Evolutionary conservation across 2,113 vertebrate species (phyloP).

Genomic region (Cinclus mexicanus): DNA sequence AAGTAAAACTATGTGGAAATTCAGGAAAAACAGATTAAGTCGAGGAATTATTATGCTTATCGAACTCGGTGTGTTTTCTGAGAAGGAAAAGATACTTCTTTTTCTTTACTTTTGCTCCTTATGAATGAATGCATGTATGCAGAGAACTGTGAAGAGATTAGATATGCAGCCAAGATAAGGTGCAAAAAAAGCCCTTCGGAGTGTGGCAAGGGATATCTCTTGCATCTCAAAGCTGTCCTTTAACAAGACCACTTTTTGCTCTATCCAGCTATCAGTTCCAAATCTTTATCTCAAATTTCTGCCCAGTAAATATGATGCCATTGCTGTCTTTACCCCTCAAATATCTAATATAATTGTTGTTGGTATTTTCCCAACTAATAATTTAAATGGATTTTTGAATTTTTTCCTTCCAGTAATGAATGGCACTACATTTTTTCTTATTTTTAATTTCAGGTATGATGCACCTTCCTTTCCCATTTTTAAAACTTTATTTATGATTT

Average conservation of each 20-base stretch:
- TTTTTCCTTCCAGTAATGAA: slow-evolving; percentile 5
- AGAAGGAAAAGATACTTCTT: not conserved
- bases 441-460: slow-evolving; percentile 53
- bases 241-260: not conserved
- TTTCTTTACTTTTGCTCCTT: not conserved
- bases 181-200: not conserved
- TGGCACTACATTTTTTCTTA: not conserved
- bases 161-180: not conserved
- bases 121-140: not conserved
- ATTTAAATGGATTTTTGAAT: not conserved
- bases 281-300: not conserved
- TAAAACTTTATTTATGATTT: slow-evolving; percentile 67
- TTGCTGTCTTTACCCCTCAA: not conserved
- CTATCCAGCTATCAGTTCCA: not conserved
- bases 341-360: not conserved
- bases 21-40: not conserved
- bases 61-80: not conserved
- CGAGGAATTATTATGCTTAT: not conserved
- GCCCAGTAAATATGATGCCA: not conserved
- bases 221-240: not conserved
- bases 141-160: not conserved
- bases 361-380: not conserved
- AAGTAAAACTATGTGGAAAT: not conserved
- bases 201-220: not conserved
- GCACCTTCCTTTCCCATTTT: slow-evolving; percentile 47